These are phyloP conservation scores for Unio pictorum DNA, from an alignment of 2,888 invertebrate species.

Conservation along the genomic window DNA sequence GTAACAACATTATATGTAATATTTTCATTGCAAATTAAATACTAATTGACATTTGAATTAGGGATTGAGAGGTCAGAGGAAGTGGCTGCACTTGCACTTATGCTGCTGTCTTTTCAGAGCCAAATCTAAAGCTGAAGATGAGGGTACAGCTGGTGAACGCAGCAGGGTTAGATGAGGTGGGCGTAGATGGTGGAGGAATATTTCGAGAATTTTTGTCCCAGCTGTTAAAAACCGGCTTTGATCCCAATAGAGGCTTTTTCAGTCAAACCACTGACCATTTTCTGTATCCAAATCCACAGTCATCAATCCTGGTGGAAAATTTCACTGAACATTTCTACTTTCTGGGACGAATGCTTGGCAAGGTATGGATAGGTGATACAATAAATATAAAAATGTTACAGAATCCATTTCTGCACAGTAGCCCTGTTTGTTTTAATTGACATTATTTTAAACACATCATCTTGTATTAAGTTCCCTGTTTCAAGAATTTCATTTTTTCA, in stretches of 20 bases:
- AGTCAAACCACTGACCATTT: slow-evolving; percentile 90
- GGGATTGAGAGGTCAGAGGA: too few relatives aligned
- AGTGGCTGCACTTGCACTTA: too few relatives aligned
- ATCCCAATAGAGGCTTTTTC: slow-evolving; percentile 96
- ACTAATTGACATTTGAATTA: too few relatives aligned
- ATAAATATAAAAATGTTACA: slow-evolving; percentile 1
- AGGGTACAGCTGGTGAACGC: slow-evolving; percentile 92
- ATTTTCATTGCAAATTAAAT: too few relatives aligned
- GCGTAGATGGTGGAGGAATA: slow-evolving; percentile 97
- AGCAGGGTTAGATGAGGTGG: slow-evolving; percentile 93
- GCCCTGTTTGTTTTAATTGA: too few relatives aligned
- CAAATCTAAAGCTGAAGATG: slow-evolving; percentile 87
- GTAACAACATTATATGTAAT: too few relatives aligned
- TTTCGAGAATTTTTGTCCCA: slow-evolving; percentile 96
- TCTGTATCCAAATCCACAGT: slow-evolving; percentile 96
- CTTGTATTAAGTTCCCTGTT: too few relatives aligned
- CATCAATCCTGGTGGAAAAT: slow-evolving; percentile 84
- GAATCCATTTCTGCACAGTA: background rate
- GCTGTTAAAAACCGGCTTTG: slow-evolving; percentile 91
- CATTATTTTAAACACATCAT: too few relatives aligned
- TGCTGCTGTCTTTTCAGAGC: slow-evolving; percentile 76
- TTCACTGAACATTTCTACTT: slow-evolving; percentile 94
- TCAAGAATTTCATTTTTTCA: too few relatives aligned
- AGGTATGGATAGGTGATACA: slow-evolving; percentile 74
- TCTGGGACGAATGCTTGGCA: slow-evolving; percentile 93